phyloP scores from a whole-genome alignment of 2,888 invertebrate species.

The Drosophila rellima region DNA sequence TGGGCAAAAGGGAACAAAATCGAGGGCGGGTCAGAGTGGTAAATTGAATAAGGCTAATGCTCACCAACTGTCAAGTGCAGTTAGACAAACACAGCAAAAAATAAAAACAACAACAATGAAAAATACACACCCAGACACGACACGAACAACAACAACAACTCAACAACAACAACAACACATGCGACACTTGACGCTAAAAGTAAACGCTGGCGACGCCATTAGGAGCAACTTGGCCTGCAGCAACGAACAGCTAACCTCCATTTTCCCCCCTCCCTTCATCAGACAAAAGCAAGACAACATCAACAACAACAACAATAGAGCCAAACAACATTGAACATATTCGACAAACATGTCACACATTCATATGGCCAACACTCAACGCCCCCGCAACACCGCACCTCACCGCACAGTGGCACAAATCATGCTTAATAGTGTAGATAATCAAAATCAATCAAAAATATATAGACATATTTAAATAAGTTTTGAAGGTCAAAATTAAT shows the following conservation, averaged over 20 bases:
- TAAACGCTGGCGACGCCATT: constrained; percentile 79
- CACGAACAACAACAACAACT: constrained; percentile 15
- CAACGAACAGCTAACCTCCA: constrained; percentile 59
- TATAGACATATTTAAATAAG: no score
- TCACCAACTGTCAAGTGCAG: constrained; percentile 79
- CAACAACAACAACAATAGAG: constrained; percentile 45
- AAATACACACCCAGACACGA: constrained; percentile 26
- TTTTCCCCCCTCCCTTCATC: constrained; percentile 44
- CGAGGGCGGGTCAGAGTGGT: constrained; percentile 31
- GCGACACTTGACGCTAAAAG: constrained; percentile 79
- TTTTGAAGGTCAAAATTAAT: no score
- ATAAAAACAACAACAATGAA: constrained; percentile 19
- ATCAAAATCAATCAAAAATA: background rate
- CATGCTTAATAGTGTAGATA: background rate
- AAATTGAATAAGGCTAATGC: constrained; percentile 82
- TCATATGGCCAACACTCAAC: constrained; percentile 64
- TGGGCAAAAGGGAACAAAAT: background rate
- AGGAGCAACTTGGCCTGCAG: constrained; percentile 73
- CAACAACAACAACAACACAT: constrained; percentile 49
- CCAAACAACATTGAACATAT: constrained; percentile 75
- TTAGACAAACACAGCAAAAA: constrained; percentile 70
- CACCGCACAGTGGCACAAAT: constrained; percentile 54
- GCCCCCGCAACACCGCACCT: constrained; percentile 31
- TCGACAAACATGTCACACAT: constrained; percentile 82
- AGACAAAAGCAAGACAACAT: constrained; percentile 19